phyloP scores from a whole-genome alignment of 2,888 invertebrate genomes.

The Suillia variegata region DNA sequence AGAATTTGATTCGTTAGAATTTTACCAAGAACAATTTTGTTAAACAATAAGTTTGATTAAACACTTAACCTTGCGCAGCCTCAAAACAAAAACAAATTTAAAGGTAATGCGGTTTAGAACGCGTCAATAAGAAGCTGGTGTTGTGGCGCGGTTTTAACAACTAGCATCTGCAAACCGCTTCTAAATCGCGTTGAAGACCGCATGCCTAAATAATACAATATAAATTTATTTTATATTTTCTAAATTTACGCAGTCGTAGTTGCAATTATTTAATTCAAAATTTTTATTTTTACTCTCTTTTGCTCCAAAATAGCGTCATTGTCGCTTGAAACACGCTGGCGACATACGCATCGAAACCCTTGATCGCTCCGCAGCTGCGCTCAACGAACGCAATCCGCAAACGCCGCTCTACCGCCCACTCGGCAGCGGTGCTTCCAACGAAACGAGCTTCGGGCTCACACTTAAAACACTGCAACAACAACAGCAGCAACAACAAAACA shows the following conservation, averaged over 20 bases:
- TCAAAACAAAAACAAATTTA: too few relatives aligned
- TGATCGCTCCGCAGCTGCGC: slow-evolving; percentile 45
- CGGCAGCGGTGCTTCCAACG: slow-evolving; percentile 47
- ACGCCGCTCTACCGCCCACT: slow-evolving; percentile 56
- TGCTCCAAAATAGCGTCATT: slow-evolving; percentile 68
- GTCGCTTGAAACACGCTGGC: slow-evolving; percentile 78
- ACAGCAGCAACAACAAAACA: slow-evolving; percentile 32
- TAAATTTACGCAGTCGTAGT: background rate
- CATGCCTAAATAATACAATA: too few relatives aligned
- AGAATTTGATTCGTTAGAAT: too few relatives aligned
- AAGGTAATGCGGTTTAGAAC: too few relatives aligned
- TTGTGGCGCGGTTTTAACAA: too few relatives aligned
- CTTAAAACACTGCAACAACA: slow-evolving; percentile 31
- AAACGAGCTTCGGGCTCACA: slow-evolving; percentile 33
- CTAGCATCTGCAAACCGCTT: too few relatives aligned
- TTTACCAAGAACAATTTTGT: too few relatives aligned
- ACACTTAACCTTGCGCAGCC: too few relatives aligned
- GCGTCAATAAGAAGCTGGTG: too few relatives aligned
- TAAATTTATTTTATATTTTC: too few relatives aligned
- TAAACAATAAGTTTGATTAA: too few relatives aligned
- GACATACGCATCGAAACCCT: slow-evolving; percentile 71
- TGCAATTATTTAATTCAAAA: background rate
- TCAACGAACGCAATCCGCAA: slow-evolving; percentile 35
- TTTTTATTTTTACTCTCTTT: slow-evolving; percentile 14
- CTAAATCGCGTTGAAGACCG: too few relatives aligned